Evolutionary conservation across 2,888 invertebrate species (phyloP), one percentile per base, ranked within the genome.

Genomic region (Polydrusus tereticollis): DNA sequence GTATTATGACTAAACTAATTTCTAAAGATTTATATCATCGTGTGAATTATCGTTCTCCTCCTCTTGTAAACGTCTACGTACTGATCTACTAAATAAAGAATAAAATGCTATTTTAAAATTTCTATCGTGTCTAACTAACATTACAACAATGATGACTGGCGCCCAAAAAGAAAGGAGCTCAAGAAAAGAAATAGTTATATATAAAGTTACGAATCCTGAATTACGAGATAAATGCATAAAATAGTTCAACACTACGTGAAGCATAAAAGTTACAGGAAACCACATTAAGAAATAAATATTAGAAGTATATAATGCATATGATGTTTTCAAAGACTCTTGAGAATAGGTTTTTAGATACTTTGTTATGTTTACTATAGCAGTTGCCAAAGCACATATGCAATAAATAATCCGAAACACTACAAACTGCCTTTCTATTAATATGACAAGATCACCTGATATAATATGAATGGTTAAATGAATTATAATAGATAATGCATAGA

Each of bases 81-180:
- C 29, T 2, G 52, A 55, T 26, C 18, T 29, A 16, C 29, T 55
- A 55, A 55, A 26, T 55, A 55, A 3, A 10, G 5, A 14, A 29
- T 55, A 29, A 55, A 29, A 55, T 10, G 52, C 16, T 18, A 55
- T 29, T 29, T 55, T 29, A 29, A 55, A 55, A 29, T 55, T 16
- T 10, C 29, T 55, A 55, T 55, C 52, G 1, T 18, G 10, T 29
- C 16, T 55, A 6, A 5, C 1, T 16, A 55, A 29, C 29, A 29
- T 55, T 18, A 55, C 29, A 29, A 10, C 8, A 1, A 29, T 55
- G 0, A 55, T 18, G 29, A 55, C 16, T 1, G 52, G 52, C 8
- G 52, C 29, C 16, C 2, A 0, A 18, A 26, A 55, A 8, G 52
- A 16, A 10, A 29, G 1, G 8, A 55, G 1, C 10, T 55, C 52